Conservation (phyloP, 2,888 invertebrate species). For the Drosophila buzzatii region DNA sequence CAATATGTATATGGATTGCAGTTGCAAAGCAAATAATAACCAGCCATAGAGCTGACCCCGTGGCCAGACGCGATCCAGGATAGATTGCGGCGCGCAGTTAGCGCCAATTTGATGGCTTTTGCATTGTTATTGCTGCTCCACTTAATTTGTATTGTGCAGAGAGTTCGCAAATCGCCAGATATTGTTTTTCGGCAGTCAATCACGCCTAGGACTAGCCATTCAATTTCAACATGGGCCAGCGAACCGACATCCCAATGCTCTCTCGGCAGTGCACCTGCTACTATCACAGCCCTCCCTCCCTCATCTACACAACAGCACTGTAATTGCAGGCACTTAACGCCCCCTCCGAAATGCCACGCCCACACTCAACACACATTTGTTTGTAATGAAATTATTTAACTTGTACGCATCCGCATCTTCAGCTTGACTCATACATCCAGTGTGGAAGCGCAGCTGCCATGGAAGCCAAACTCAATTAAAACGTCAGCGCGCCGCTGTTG, state of each 20-base stretch:
- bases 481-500: conserved; percentile 63
- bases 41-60: conserved; percentile 29
- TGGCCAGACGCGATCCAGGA: conserved; percentile 16
- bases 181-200: conserved; percentile 27
- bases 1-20: conserved; percentile 48
- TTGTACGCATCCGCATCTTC: conserved; percentile 55
- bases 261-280: neutral
- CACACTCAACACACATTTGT: conserved; percentile 52
- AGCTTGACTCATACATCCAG: conserved; percentile 22
- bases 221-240: neutral
- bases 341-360: neutral
- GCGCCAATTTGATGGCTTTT: conserved; percentile 73
- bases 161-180: conserved; percentile 39
- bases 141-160: conserved; percentile 70
- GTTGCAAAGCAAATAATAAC: conserved; percentile 35
- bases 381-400: conserved; percentile 77
- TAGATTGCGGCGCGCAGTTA: conserved; percentile 66
- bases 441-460: conserved; percentile 64
- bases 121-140: conserved; percentile 71
- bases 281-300: neutral
- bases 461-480: conserved; percentile 77
- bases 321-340: conserved; percentile 47
- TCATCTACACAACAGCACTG: neutral
- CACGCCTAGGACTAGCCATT: neutral
- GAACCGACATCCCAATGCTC: neutral